Evolutionary conservation across 2,888 invertebrate genomes (phyloP), one percentile per base, ranked within the genome.

Genomic region (Pseudanteris insignis): DNA sequence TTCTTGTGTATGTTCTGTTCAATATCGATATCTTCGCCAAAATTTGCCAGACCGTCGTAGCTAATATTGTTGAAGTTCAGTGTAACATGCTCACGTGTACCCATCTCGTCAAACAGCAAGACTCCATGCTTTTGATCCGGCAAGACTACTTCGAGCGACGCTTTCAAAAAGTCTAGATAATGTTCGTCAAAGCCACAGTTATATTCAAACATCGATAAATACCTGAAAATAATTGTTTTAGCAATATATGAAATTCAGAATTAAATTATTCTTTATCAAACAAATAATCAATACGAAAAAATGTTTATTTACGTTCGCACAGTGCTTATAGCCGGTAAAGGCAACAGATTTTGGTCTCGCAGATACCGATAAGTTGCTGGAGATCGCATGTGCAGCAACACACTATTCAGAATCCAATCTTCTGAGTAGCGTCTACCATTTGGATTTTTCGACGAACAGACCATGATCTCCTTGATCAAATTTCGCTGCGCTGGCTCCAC

Each of bases 331-430:
- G n/a, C 8, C 4, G 47, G 34, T 25, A 47, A 11, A 15, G 47
- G 47, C 11, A 36, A 26, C 13, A 47, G 10, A 10, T 47, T 29
- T n/a, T 28, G 11, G 10, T 38, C 10, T 1, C 48, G 18, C 2
- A 48, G 6, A 24, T 24, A 10, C 1, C 13, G 10, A 13, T 30
- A 48, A 2, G 30, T 38, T 11, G 3, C 8, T 18, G 48, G 48
- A 18, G 48, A 48, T 11, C 24, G 10, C 28, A 36, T 48, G n/a
- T 48, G 38, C 2, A 48, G n/a, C 4, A 48, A n/a, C 4, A 48
- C 6, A 29, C 36, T 11, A 15, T 34, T 25, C 6, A 47, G 6
- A 6, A 47, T 10, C 47, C 47, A 47, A 18, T 47, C 34, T 9
- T 36, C 36, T 8, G 36, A 36, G 13, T 47, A 33, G 3, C 33